These are phyloP conservation scores for Andinoacara biseriatus DNA, from an alignment of 2,113 vertebrate genomes.

Conservation along the genomic window DNA sequence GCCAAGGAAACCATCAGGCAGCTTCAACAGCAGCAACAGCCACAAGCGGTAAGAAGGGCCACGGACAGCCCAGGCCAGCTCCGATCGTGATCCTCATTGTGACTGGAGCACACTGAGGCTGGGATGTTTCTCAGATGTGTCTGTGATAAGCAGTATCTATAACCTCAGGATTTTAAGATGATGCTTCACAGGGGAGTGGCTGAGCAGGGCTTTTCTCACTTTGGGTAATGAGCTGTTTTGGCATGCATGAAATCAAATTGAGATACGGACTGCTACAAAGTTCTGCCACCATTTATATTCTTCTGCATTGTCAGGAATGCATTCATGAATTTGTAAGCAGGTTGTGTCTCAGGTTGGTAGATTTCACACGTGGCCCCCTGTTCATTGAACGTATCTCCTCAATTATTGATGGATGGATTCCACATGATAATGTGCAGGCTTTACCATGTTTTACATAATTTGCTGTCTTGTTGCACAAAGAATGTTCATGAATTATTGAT, in stretches of 20 bases:
- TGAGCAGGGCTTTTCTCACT: conserved; percentile 29
- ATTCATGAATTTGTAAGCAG: conserved; percentile 59
- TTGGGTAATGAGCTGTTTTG: conserved; percentile 48
- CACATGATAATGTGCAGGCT: conserved; percentile 47
- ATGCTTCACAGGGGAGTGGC: not conserved
- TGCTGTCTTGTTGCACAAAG: conserved; percentile 43
- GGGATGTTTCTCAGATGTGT: not conserved
- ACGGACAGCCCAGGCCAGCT: conserved; percentile 30
- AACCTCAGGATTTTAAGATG: not conserved
- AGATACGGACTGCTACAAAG: conserved; percentile 33
- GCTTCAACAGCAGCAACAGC: conserved; percentile 88
- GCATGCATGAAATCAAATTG: conserved; percentile 67
- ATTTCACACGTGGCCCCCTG: conserved; percentile 38
- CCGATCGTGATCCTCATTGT: not conserved
- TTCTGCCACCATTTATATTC: conserved; percentile 32
- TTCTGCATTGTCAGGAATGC: conserved; percentile 30
- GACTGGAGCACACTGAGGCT: not conserved
- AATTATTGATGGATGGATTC: conserved; percentile 71
- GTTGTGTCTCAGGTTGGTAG: not conserved
- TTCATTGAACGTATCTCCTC: conserved; percentile 30
- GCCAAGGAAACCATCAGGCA: conserved; percentile 92
- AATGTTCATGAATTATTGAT: conserved; percentile 60
- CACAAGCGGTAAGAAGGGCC: conserved; percentile 90
- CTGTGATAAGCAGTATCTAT: not conserved
- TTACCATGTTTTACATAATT: conserved; percentile 70